These are phyloP conservation scores for Halcyon malimbica DNA, from an alignment of 2,113 vertebrate species.

Conservation along the genomic window DNA sequence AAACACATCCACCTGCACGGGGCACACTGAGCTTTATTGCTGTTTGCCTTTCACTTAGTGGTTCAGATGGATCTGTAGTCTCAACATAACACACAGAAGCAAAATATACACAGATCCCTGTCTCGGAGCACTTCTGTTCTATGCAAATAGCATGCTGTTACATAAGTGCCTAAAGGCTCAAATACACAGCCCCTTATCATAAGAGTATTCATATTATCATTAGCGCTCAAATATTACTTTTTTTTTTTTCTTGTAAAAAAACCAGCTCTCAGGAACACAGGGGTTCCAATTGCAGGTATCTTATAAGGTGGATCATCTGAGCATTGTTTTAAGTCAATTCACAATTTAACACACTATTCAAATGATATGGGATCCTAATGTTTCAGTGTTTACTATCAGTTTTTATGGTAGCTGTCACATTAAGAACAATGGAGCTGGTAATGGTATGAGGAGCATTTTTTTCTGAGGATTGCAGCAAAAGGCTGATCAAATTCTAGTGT, in stretches of 20 bases:
- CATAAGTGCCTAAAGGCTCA: neutral
- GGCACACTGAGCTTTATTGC: fast-evolving
- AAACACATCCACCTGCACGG: neutral
- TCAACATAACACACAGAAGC: neutral
- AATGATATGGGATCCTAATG: neutral
- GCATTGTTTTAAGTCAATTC: neutral
- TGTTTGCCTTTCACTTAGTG: neutral
- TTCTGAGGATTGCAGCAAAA: neutral
- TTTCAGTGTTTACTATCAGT: neutral
- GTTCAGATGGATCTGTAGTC: neutral
- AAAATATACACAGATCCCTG: neutral
- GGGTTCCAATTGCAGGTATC: neutral
- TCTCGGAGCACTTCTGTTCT: neutral
- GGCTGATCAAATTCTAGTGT: neutral
- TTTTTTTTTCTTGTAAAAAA: neutral
- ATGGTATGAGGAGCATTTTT: neutral
- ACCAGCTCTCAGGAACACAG: neutral
- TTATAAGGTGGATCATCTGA: neutral
- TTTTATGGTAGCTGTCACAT: neutral
- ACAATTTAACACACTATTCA: neutral
- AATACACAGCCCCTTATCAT: neutral
- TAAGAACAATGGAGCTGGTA: neutral
- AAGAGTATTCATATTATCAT: neutral
- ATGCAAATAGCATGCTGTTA: neutral
- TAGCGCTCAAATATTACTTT: neutral